These are phyloP conservation scores for Cryptophagus acutangulus DNA, from an alignment of 2,888 invertebrate genomes.

Conservation along the genomic window DNA sequence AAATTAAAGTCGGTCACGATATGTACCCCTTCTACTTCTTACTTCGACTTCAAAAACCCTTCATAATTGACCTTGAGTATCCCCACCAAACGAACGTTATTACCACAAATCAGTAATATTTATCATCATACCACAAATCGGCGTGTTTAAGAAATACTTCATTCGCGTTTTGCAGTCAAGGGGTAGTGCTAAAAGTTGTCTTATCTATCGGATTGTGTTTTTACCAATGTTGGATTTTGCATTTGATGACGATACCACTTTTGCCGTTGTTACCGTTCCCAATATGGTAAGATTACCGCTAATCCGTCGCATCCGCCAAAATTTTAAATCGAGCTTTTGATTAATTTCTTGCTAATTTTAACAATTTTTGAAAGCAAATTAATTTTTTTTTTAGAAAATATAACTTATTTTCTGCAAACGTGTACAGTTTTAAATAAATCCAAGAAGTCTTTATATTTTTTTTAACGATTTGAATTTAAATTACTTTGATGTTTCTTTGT, in stretches of 20 bases:
- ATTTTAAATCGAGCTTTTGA: constrained; percentile 1
- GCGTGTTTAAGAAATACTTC: constrained; percentile 25
- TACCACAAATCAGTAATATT: constrained; percentile 33
- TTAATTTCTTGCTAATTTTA: neutral
- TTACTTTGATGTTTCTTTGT: neutral
- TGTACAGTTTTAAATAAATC: neutral
- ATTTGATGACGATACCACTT: constrained; percentile 61
- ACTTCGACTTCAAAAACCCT: constrained; percentile 23
- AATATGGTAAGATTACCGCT: constrained; percentile 51
- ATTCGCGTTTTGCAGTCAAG: constrained; percentile 9
- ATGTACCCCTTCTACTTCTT: constrained; percentile 18
- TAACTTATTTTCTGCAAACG: too few relatives aligned
- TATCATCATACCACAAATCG: constrained; percentile 35
- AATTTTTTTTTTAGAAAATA: too few relatives aligned
- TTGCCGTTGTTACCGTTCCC: constrained; percentile 63
- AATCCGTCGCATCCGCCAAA: neutral
- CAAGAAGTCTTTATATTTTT: neutral
- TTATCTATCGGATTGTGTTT: constrained; percentile 1
- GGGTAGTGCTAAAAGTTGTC: constrained; percentile 1
- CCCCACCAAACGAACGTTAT: constrained; percentile 24
- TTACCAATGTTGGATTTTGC: constrained; percentile 41
- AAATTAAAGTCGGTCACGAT: constrained; percentile 29
- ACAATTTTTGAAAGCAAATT: neutral
- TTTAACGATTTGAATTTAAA: neutral
- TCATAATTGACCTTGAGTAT: constrained; percentile 37